phyloP scores from a whole-genome alignment of 2,797 vertebrate genomes.

The Atherinosoma microstoma region DNA sequence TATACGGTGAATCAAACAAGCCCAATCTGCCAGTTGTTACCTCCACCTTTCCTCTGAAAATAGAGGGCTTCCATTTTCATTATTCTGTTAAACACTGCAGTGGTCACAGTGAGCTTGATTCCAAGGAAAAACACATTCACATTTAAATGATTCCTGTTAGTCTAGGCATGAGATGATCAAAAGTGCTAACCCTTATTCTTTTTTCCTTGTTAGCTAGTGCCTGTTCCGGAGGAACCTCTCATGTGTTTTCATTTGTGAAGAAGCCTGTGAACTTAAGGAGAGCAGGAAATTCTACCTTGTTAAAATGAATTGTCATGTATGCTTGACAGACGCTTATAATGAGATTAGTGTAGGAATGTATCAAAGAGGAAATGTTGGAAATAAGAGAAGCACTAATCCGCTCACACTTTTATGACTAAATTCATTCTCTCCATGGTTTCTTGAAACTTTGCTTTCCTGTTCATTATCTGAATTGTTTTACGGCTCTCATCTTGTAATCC shows the following conservation, averaged over 20 bases:
- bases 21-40: slow-evolving; percentile 40
- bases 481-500: slow-evolving; percentile 60
- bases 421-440: slow-evolving; percentile 52
- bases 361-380: slow-evolving; percentile 75
- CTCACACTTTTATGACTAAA: slow-evolving; percentile 65
- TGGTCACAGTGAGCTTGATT: slow-evolving; percentile 67
- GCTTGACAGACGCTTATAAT: slow-evolving; percentile 81
- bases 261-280: slow-evolving; percentile 52
- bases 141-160: slow-evolving; percentile 66
- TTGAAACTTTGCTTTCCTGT: slow-evolving; percentile 63
- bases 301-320: slow-evolving; percentile 78
- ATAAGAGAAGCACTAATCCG: slow-evolving; percentile 72
- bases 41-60: slow-evolving; percentile 49
- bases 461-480: slow-evolving; percentile 68
- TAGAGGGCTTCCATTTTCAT: slow-evolving; percentile 60
- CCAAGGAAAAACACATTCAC: slow-evolving; percentile 62
- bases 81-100: slow-evolving; percentile 61
- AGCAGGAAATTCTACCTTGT: slow-evolving; percentile 73
- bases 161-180: slow-evolving; percentile 73
- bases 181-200: slow-evolving; percentile 59
- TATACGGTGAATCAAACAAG: neutral
- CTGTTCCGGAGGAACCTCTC: slow-evolving; percentile 66
- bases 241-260: slow-evolving; percentile 80
- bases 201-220: slow-evolving; percentile 65
- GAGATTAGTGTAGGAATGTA: slow-evolving; percentile 76